Conservation (phyloP, 2,888 invertebrate genomes). For the Lepidonotus clava region DNA sequence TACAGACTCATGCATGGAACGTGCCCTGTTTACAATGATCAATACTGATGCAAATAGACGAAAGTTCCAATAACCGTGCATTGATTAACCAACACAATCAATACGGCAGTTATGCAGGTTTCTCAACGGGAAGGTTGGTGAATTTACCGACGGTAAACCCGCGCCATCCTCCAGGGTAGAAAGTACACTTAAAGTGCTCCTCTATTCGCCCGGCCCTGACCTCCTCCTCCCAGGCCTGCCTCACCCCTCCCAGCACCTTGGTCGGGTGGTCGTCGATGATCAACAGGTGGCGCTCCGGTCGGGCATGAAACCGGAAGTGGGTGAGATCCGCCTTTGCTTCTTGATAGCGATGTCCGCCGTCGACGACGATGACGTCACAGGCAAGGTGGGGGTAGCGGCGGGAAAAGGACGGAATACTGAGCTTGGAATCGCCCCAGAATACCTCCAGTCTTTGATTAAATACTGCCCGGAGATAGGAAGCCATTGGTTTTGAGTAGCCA, state of each 20-base stretch:
- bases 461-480: slow-evolving; percentile 47
- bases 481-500: slow-evolving; percentile 57
- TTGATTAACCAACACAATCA: too few species aligned
- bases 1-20: too few species aligned
- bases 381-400: not conserved
- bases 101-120: too few species aligned
- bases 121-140: too few species aligned
- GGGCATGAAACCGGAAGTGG: slow-evolving; percentile 3
- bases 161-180: not conserved
- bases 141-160: not conserved
- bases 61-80: too few species aligned
- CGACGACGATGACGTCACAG: slow-evolving; percentile 63
- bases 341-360: slow-evolving; percentile 61
- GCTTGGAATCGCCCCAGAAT: slow-evolving; percentile 60
- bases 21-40: too few species aligned
- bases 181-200: not conserved
- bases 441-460: slow-evolving; percentile 56
- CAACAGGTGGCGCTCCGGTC: not conserved
- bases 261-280: slow-evolving; percentile 42
- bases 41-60: too few species aligned
- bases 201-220: not conserved
- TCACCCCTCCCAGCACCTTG: not conserved
- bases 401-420: slow-evolving; percentile 55
- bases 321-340: slow-evolving; percentile 56
- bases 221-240: slow-evolving; percentile 33